Evolutionary conservation across 2,113 vertebrate species (phyloP).

Genomic region (Carassius auratus): DNA sequence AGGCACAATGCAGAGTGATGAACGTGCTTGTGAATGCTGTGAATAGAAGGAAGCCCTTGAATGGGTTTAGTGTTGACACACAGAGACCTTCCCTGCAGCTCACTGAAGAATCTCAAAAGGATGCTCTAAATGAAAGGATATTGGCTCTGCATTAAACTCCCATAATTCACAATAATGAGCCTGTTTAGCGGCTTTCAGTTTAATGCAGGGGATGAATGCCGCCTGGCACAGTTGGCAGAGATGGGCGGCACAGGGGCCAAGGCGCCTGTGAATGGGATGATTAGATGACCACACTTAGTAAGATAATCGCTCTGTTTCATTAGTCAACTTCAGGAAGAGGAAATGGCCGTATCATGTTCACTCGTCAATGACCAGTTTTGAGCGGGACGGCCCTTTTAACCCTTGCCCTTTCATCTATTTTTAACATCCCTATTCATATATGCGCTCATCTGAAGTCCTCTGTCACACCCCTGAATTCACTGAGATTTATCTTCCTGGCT

Average conservation of each 20-base stretch:
- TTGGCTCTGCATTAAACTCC: conserved; percentile 57
- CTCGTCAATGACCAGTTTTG: not conserved
- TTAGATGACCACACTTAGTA: conserved; percentile 65
- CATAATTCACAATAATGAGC: conserved; percentile 60
- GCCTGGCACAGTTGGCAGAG: conserved; percentile 64
- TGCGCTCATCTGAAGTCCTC: conserved; percentile 28
- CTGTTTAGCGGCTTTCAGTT: conserved; percentile 55
- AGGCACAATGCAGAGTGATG: conserved; percentile 11
- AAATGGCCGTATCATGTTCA: conserved; percentile 18
- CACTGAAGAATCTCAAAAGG: conserved; percentile 26
- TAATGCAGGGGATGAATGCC: conserved; percentile 60
- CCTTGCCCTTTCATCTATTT: conserved; percentile 31
- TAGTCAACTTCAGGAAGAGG: conserved; percentile 57
- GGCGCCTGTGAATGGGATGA: conserved; percentile 64
- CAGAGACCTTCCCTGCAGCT: conserved; percentile 29
- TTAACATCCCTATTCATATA: conserved; percentile 29
- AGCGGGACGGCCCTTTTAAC: not conserved
- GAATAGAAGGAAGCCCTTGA: conserved; percentile 26
- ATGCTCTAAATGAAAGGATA: conserved; percentile 51
- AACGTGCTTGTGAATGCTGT: conserved; percentile 6
- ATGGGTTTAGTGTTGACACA: conserved; percentile 31
- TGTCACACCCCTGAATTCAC: not conserved
- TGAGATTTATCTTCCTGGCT: not conserved
- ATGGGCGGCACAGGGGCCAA: conserved; percentile 57
- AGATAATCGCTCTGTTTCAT: conserved; percentile 52